phyloP scores from a whole-genome alignment of 2,888 invertebrate species.

The Lutraria lutraria region DNA sequence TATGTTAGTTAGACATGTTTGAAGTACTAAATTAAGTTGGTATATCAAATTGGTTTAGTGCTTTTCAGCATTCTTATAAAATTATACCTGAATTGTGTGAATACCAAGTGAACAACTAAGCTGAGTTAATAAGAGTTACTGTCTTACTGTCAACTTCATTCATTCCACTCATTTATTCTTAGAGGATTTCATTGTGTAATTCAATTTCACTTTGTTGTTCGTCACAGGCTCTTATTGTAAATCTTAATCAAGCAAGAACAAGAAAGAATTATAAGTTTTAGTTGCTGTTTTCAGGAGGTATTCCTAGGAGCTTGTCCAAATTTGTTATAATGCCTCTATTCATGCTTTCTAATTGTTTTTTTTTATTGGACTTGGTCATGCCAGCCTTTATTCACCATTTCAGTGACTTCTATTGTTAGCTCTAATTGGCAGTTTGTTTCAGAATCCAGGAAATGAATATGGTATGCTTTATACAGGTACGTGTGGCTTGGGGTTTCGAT shows the following conservation, averaged over 20 bases:
- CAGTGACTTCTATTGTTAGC: background rate
- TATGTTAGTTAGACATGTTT: too few species aligned
- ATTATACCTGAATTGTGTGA: too few species aligned
- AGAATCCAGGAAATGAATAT: background rate
- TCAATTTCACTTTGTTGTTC: constrained; percentile 15
- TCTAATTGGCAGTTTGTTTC: constrained; percentile 5
- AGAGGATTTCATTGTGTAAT: background rate
- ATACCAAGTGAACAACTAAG: too few species aligned
- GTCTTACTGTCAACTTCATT: background rate
- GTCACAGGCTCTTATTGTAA: background rate
- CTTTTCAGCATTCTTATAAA: too few species aligned
- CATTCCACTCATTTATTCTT: background rate
- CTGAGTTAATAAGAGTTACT: too few species aligned
- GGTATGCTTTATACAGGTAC: background rate
- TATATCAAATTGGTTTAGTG: too few species aligned
- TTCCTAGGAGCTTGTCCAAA: constrained; percentile 13
- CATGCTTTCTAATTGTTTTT: background rate
- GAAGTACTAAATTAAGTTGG: too few species aligned
- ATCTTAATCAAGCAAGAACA: background rate
- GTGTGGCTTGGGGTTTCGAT: background rate
- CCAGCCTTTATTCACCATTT: background rate
- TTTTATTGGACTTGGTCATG: background rate
- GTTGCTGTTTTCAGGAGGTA: background rate
- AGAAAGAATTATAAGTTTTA: background rate
- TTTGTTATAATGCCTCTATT: constrained; percentile 8